phyloP scores from a whole-genome alignment of 2,888 invertebrate genomes.

The Nomada hirtipes region DNA sequence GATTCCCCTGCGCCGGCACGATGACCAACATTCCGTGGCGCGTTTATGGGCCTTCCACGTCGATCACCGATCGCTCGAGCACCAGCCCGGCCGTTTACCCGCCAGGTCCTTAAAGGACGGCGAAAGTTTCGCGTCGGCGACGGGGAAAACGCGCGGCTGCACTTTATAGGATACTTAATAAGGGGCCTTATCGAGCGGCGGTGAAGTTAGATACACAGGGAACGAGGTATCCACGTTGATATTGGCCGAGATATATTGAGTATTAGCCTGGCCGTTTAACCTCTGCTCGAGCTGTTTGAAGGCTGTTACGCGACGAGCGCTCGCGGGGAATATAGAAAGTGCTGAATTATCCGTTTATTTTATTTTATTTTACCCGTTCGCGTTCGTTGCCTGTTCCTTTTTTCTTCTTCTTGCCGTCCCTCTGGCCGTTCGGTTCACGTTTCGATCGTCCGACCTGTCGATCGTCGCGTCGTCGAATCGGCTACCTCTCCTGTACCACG shows the following conservation, averaged over 20 bases:
- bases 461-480: too few relatives aligned
- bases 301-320: conserved; percentile 34
- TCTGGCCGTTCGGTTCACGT: not conserved
- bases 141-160: conserved; percentile 59
- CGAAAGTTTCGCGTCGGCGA: conserved; percentile 50
- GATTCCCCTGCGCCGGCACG: conserved; percentile 66
- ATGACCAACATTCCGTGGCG: conserved; percentile 70
- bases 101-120: conserved; percentile 46
- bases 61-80: conserved; percentile 66
- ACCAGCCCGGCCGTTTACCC: conserved; percentile 1
- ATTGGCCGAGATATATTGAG: conserved; percentile 61
- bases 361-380: not conserved
- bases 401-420: not conserved
- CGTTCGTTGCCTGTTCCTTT: not conserved
- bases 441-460: not conserved
- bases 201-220: conserved; percentile 70
- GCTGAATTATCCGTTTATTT: conserved; percentile 9
- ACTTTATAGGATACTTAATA: conserved; percentile 69
- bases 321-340: conserved; percentile 21
- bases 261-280: conserved; percentile 61
- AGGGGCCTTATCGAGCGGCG: conserved; percentile 67
- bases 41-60: conserved; percentile 68
- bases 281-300: conserved; percentile 45
- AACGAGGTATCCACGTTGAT: conserved; percentile 67
- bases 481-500: not conserved